Evolutionary conservation across 1,140 invertebrate genomes (phyloP), one percentile per base, ranked within the genome.

Genomic region (Leguminivora glycinivorella): DNA sequence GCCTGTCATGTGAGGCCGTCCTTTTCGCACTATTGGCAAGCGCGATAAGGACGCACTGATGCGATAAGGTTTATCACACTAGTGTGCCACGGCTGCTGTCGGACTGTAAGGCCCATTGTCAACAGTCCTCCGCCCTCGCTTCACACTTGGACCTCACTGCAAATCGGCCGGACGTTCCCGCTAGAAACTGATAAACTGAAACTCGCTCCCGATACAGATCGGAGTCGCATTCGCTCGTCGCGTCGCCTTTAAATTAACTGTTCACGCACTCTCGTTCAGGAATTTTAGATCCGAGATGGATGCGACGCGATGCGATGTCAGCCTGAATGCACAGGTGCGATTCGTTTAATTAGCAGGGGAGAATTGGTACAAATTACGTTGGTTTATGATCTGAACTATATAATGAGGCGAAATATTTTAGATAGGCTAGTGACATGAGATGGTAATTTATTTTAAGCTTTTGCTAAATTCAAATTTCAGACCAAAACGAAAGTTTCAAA

Each of bases 161-260:
- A 77, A 78, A 75, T 83, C 79, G 77, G 78, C 77, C 85, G 87
- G 85, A 90, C 83, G 85, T 85, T 83, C 82, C 81, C 80, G 84
- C 89, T 91, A 87, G 83, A 87, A 78, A 86, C 87, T 87, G 88
- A 91, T 91, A 89, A 88, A 87, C 80, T 83, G 80, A 81, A 85
- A 84, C 83, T 82, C 75, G 84, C 82, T 83, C 72, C 75, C 75
- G 89, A 91, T 91, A 91, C 76, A 29, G 75, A 91, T 91, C 89
- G 79, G 75, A 77, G 75, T 75, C 75, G 77, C 77, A 75, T 79
- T 78, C 76, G 76, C 82, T 80, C 80, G 72, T 78, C 79, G 73
- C 78, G 75, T 80, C 40, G 40, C 40, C 81, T 84, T 87, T 90
- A 88, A 88, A 87, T 89, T 88, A 89, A 90, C 80, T 75, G 84